Evolutionary conservation across 2,888 invertebrate genomes (phyloP), one percentile per base, ranked within the genome.

Genomic region (Volucella inanis): DNA sequence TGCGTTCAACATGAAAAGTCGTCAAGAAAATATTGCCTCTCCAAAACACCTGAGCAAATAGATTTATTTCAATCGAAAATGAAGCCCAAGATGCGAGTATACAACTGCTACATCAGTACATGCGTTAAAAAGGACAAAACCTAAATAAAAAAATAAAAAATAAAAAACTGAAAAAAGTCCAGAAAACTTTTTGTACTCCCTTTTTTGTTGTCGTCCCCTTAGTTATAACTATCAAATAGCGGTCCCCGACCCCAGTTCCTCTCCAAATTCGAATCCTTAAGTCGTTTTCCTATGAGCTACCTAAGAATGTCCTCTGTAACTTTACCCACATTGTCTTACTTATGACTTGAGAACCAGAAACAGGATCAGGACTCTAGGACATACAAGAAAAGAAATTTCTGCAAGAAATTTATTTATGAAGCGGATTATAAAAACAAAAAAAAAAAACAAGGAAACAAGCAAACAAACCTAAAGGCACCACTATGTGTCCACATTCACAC

Each of bases 21-120:
- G 89, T 89, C 90, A 90, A 89, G 89, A 90, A 90, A 89, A 89
- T 90, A 90, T 90, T 89, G 89, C 89, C 88, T 88, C 87, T 88
- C 87, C 88, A 88, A 89, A 89, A 90, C 90, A 90, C 90, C 90
- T 90, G 90, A 90, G 90, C 89, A 90, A 90, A 90, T 90, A 90
- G 89, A 89, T 90, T 89, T 89, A 90, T 89, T 88, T 89, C 88
- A 87, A 88, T 31, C 89, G 88, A 89, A 89, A 89, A 88, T 88
- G 88, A 88, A 87, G 87, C 4, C 4, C 8, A 39, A 49, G 11
- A 14, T n/a, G 49, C 39, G 50, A 14, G 49, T 0, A 59, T 12
- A 68, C 64, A 14, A 62, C 49, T 14, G 14, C 10, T 22, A 10
- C 45, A n/a, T 9, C 8, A n/a, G 15, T 8, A 18, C 54, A 52